A percentile compares a stretch with the other conserved stretches of the same genome.
Conservation (phyloP, 2,888 invertebrate genomes). For the Biston betularia region DNA sequence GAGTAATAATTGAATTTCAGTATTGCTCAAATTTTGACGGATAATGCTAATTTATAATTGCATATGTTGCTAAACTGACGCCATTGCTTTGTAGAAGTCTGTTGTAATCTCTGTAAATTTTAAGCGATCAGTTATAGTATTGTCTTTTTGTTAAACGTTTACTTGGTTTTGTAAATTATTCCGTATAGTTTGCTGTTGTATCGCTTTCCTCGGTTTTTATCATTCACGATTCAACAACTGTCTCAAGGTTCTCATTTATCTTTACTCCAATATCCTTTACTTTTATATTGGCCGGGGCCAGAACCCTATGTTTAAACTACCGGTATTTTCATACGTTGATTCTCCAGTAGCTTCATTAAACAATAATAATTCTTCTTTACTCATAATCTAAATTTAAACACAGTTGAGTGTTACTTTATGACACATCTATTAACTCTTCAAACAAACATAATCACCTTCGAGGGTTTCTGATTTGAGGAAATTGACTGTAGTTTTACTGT, state of each 20-base stretch:
- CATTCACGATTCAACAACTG: constrained; percentile 5
- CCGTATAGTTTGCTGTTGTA: constrained; percentile 12
- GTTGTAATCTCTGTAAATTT: constrained; percentile 1
- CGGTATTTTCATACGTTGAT: constrained; percentile 27
- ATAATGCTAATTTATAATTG: constrained; percentile 10
- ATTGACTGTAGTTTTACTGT: background rate
- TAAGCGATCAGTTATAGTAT: constrained; percentile 4
- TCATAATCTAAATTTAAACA: constrained; percentile 18
- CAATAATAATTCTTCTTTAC: constrained; percentile 23
- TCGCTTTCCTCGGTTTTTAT: constrained; percentile 15
- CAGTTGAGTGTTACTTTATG: constrained; percentile 20
- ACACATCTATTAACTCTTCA: constrained; percentile 18
- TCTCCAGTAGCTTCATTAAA: constrained; percentile 15
- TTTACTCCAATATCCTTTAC: constrained; percentile 12
- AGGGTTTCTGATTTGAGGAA: constrained; percentile 7
- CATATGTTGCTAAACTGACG: constrained; percentile 7
- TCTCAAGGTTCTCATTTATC: constrained; percentile 23
- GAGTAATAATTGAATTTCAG: background rate
- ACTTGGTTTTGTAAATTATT: constrained; percentile 16
- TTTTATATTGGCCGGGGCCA: constrained; percentile 44
- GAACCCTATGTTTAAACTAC: constrained; percentile 31
- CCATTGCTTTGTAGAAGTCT: background rate
- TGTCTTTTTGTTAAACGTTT: constrained; percentile 15
- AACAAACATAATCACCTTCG: constrained; percentile 14
- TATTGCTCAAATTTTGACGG: background rate